These are phyloP conservation scores for Dipus sagitta DNA, from an alignment of 2,797 vertebrate species.

Conservation along the genomic window DNA sequence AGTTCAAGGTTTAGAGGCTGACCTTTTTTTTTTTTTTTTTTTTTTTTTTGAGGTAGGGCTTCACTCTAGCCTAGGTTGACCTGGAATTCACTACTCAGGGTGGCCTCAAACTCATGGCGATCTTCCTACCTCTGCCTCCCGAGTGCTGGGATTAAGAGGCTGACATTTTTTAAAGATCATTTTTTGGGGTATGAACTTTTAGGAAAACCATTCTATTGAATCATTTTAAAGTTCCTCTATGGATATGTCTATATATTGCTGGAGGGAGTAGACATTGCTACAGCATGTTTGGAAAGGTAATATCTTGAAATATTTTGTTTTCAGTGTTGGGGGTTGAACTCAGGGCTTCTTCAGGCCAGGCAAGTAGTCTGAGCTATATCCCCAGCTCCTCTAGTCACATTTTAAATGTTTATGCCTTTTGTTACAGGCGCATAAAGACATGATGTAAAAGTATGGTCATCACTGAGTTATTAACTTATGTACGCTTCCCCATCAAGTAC, in stretches of 20 bases:
- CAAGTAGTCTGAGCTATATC: neutral
- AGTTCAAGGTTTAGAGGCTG: neutral
- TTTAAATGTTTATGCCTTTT: neutral
- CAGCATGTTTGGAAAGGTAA: neutral
- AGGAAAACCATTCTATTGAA: neutral
- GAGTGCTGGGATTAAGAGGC: no score
- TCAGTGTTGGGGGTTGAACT: neutral
- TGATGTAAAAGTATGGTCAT: neutral
- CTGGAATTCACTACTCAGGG: no score
- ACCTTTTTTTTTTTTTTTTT: no score
- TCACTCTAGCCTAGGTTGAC: no score
- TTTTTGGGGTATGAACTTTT: neutral
- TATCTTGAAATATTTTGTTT: neutral
- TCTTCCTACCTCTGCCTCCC: no score
- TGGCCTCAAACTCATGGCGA: no score
- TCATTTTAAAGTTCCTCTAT: conserved; percentile 9
- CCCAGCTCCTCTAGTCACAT: neutral
- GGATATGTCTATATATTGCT: neutral
- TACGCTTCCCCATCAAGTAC: neutral
- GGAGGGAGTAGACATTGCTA: neutral
- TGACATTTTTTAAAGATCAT: no score
- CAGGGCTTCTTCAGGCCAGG: neutral
- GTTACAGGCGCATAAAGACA: neutral
- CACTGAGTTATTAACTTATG: neutral
- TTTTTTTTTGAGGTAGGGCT: no score